Conservation (phyloP, 2,888 invertebrate genomes). For the Cremastinae sp. region DNA sequence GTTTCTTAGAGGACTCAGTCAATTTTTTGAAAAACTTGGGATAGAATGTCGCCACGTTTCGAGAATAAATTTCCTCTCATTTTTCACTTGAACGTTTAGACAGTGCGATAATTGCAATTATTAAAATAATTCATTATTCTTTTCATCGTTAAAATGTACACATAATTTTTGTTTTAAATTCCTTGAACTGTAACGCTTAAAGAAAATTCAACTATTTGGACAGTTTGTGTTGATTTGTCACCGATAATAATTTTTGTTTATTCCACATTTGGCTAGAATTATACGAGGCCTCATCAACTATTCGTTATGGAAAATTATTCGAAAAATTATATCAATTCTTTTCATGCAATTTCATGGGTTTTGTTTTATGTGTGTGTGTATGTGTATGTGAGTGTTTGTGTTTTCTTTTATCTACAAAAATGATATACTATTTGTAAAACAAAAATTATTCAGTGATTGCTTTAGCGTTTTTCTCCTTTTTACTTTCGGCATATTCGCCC, state of each 20-base stretch:
- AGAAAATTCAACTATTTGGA: no score
- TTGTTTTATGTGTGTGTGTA: not conserved
- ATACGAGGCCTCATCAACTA: no score
- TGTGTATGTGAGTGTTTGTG: no score
- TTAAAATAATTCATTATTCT: not conserved
- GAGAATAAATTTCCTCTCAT: no score
- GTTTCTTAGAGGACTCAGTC: not conserved
- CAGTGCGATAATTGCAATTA: constrained; percentile 4
- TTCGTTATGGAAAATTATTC: not conserved
- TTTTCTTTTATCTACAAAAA: constrained; percentile 16
- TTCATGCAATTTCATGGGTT: not conserved
- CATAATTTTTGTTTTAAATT: no score
- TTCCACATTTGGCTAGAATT: not conserved
- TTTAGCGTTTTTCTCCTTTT: not conserved
- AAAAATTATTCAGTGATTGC: constrained; percentile 12
- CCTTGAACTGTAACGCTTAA: no score
- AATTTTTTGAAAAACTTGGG: constrained; percentile 20
- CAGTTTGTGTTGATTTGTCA: no score
- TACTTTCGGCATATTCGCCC: constrained; percentile 35
- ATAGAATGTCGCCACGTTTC: constrained; percentile 4
- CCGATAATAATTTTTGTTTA: no score
- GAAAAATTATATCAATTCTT: not conserved
- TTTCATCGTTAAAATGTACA: no score
- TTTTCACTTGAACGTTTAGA: not conserved
- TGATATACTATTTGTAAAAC: constrained; percentile 9